Percentiles rank a stretch among this genome's conserved stretches.
phyloP scores from a whole-genome alignment of 2,797 vertebrate genomes.

The Enteromius trimaculatus region DNA sequence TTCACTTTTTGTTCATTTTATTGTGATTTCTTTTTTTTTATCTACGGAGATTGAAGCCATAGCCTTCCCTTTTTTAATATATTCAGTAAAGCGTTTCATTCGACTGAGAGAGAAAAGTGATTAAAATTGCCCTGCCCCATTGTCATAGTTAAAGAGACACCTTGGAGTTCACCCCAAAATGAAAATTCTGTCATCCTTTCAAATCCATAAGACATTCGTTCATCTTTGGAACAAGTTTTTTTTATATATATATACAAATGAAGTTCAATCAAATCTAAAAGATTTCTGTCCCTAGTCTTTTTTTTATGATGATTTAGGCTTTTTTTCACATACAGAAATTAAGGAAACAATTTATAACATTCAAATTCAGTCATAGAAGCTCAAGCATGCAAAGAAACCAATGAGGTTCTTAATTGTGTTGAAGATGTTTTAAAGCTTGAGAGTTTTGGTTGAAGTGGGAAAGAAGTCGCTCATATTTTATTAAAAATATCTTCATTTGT shows the following conservation, averaged over 20 bases:
- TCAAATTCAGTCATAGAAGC: neutral
- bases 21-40: slow-evolving; percentile 53
- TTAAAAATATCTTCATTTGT: neutral
- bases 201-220: neutral
- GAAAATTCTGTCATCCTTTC: neutral
- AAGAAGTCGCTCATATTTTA: neutral
- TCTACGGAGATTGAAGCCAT: slow-evolving; percentile 94
- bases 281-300: neutral
- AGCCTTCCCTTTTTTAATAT: slow-evolving; percentile 83
- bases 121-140: slow-evolving; percentile 13
- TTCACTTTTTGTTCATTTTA: slow-evolving; percentile 28
- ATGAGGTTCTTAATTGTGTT: neutral
- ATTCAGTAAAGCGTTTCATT: slow-evolving; percentile 83
- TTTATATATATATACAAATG: neutral
- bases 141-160: neutral
- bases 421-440: too few relatives aligned
- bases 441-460: neutral
- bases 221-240: neutral
- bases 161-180: neutral
- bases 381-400: neutral
- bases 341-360: neutral
- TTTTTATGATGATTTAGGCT: neutral
- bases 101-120: slow-evolving; percentile 67
- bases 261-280: neutral
- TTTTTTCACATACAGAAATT: neutral